These are phyloP conservation scores for Coregonus suidteri DNA, from an alignment of 2,797 vertebrate species.

Conservation along the genomic window DNA sequence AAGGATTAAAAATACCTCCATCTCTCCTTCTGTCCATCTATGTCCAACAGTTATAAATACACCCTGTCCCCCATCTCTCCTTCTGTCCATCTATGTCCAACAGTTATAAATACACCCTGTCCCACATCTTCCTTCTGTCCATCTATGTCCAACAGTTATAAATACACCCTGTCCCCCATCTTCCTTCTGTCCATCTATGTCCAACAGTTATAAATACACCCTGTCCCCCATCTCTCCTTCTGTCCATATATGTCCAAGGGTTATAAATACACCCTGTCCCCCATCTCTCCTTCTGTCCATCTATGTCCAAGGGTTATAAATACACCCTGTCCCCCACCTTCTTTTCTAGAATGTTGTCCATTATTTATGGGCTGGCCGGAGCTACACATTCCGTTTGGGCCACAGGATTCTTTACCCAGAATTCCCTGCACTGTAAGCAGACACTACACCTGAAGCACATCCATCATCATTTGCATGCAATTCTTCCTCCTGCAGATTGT, in stretches of 20 bases:
- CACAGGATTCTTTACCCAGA: neutral
- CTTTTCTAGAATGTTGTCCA: slow-evolving; percentile 6
- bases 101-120: no score
- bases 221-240: neutral
- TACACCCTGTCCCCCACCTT: no score
- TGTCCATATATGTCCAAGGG: no score
- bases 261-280: no score
- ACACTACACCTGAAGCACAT: neutral
- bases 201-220: neutral
- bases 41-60: neutral
- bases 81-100: no score
- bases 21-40: neutral
- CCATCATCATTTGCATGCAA: neutral
- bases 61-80: neutral
- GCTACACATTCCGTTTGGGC: slow-evolving; percentile 9
- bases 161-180: no score
- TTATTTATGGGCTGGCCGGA: slow-evolving; percentile 7
- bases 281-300: no score
- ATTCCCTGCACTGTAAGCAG: slow-evolving; percentile 12
- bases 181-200: no score
- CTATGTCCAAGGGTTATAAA: no score
- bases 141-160: no score
- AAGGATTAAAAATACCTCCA: neutral
- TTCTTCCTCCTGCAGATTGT: neutral
- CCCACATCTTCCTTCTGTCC: no score